Base-by-base conservation (phyloP, 2,888 invertebrate genomes). In the Tanypteryx hageni region DNA sequence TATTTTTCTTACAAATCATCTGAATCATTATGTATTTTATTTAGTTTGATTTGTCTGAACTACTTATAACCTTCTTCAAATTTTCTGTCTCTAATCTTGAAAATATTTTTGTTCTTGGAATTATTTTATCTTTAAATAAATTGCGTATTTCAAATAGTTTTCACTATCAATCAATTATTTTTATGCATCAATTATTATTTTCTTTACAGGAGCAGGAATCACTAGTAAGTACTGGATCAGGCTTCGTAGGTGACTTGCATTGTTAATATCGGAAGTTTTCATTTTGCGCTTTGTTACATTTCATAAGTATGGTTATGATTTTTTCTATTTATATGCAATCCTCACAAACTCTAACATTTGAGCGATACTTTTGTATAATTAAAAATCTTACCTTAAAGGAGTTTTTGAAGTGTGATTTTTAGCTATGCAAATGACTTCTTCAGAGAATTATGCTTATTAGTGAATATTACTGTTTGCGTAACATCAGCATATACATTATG, bases 181-280 rank as follows among this genome's bases (percentile, higher is more conserved):
- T 92, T 92, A 92, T 83, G 83, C 61, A 57, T 92, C 82, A 68
- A 83, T 93, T 93, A 94, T 93, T 94, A 93, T 95, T 94, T 95
- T 94, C 95, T 95, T 96, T 96, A 95, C 96, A 97, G 96, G 96
- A 96, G 94, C 96, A 96, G 95, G 96, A 96, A 94, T 96, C 96
- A 95, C 95, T 97, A 96, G 97, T 97, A 96, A 96, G 97, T 96
- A 96, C 95, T 31, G 84, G 64, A 31, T 89, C 89, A 89, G 89
- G 89, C 89, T 89, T 61, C 64, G 61, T 89, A 89, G 89, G 89
- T 64, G 83, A 83, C 83, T 83, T 83, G 89, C 61, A 81, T 82
- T 61, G 31, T 68, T 59, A 64, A 92, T 68, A 64, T 82, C 27
- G 31, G 82, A 57, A 84, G 61, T 76, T 92, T 92, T 61, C n/a